These are phyloP conservation scores for Dicranocentrus wangi DNA, from an alignment of 2,888 invertebrate genomes.

Conservation along the genomic window DNA sequence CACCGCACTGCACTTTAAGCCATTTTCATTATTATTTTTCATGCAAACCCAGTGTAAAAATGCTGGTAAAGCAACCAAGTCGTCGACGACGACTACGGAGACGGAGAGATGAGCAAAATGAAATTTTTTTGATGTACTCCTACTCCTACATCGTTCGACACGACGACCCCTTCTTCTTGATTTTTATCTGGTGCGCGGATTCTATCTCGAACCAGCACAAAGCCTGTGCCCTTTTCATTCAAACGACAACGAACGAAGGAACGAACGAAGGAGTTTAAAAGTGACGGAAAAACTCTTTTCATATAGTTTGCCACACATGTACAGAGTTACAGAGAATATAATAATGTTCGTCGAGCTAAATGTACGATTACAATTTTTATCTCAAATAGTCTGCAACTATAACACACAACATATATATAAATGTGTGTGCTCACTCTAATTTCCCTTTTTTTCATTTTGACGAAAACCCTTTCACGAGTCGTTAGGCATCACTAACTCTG, in stretches of 20 bases:
- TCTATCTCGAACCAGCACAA: neutral
- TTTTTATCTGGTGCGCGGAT: no score
- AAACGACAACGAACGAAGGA: no score
- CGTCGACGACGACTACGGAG: no score
- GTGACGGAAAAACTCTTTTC: constrained; percentile 9
- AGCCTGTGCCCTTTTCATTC: constrained; percentile 10
- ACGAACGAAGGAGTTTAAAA: constrained; percentile 26
- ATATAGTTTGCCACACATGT: neutral
- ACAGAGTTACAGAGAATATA: neutral
- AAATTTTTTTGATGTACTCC: no score
- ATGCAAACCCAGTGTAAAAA: no score
- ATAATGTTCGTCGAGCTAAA: no score
- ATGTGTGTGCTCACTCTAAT: constrained; percentile 7
- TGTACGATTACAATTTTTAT: constrained; percentile 1
- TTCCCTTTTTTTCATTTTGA: constrained; percentile 29
- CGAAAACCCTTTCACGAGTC: constrained; percentile 50
- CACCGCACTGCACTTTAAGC: neutral
- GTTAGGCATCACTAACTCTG: constrained; percentile 50
- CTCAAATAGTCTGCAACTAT: neutral
- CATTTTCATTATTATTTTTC: no score
- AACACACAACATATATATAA: neutral
- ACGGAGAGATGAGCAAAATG: no score
- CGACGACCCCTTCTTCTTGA: no score
- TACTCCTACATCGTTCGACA: no score
- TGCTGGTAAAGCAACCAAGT: no score